Percentiles rank a stretch among this genome's conserved stretches.
phyloP scores from a whole-genome alignment of 2,888 invertebrate genomes.

The Pseudococcus longispinus region DNA sequence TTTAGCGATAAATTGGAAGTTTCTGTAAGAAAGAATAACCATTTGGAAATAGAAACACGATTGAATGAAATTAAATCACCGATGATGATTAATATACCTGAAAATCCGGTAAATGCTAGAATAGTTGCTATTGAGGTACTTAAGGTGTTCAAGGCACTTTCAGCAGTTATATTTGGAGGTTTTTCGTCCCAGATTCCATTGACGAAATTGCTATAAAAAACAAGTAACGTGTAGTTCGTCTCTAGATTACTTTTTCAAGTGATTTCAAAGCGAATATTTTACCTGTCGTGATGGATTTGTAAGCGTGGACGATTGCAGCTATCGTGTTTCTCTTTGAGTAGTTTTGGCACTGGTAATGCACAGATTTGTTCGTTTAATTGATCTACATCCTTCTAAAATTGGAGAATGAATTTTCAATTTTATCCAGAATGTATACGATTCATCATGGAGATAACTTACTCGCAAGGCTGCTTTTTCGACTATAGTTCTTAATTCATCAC shows the following conservation, averaged over 20 bases:
- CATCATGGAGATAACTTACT: neutral
- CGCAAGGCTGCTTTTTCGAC: slow-evolving; percentile 10
- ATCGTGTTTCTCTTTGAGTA: slow-evolving; percentile 22
- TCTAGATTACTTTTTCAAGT: neutral
- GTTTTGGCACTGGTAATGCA: neutral
- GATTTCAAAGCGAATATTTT: neutral
- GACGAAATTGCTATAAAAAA: slow-evolving; percentile 30
- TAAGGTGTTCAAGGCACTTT: slow-evolving; percentile 34
- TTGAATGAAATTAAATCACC: neutral
- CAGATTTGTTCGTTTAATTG: neutral
- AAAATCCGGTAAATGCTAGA: slow-evolving; percentile 44
- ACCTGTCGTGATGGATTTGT: slow-evolving; percentile 17
- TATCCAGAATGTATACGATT: neutral
- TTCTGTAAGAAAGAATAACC: neutral
- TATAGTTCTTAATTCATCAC: slow-evolving; percentile 1
- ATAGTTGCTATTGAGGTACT: slow-evolving; percentile 36
- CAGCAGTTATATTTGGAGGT: slow-evolving; percentile 23
- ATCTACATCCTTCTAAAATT: slow-evolving; percentile 16
- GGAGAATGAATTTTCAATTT: neutral
- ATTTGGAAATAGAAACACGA: neutral
- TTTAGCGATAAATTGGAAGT: slow-evolving; percentile 45
- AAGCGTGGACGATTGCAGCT: neutral
- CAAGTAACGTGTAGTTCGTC: neutral
- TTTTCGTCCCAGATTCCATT: slow-evolving; percentile 9
- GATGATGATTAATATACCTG: neutral